Evolutionary conservation across 1,140 invertebrate genomes (phyloP).

Genomic region (Lethrus apterus): DNA sequence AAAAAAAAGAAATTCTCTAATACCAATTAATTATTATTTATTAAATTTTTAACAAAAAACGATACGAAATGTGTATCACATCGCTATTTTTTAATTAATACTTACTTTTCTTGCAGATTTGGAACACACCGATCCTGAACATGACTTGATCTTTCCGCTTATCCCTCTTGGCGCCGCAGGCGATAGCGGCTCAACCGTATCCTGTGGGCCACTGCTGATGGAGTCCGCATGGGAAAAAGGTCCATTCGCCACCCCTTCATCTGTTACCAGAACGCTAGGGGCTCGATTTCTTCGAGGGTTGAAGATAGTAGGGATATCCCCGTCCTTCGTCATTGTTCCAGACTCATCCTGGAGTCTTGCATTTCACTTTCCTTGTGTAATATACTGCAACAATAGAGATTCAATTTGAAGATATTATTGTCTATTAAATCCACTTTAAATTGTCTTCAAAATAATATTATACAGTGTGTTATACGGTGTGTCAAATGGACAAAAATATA

Average conservation of each 20-base stretch:
- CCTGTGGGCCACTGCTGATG: slow-evolving; percentile 49
- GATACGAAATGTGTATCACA: neutral
- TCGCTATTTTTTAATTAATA: neutral
- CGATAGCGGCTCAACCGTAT: slow-evolving; percentile 36
- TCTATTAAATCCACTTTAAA: neutral
- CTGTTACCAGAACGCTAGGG: slow-evolving; percentile 63
- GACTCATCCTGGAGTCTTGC: neutral
- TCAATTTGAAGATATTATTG: too few relatives aligned
- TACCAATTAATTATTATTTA: too few relatives aligned
- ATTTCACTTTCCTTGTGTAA: neutral
- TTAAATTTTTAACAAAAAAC: neutral
- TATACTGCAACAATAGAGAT: too few relatives aligned
- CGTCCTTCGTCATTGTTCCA: slow-evolving; percentile 44
- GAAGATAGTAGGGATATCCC: slow-evolving; percentile 66
- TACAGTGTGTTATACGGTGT: too few relatives aligned
- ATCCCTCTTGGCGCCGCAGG: slow-evolving; percentile 12
- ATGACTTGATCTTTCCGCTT: slow-evolving; percentile 40
- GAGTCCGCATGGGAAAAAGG: slow-evolving; percentile 52
- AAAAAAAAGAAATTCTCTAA: too few relatives aligned
- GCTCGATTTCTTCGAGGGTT: slow-evolving; percentile 63
- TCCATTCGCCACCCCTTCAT: slow-evolving; percentile 50
- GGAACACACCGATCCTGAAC: slow-evolving; percentile 60
- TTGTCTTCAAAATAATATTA: neutral
- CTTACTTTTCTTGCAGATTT: slow-evolving; percentile 60
- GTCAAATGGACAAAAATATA: too few relatives aligned